Conservation (phyloP, 1,140 invertebrate species). For the Drosophila suzukii region DNA sequence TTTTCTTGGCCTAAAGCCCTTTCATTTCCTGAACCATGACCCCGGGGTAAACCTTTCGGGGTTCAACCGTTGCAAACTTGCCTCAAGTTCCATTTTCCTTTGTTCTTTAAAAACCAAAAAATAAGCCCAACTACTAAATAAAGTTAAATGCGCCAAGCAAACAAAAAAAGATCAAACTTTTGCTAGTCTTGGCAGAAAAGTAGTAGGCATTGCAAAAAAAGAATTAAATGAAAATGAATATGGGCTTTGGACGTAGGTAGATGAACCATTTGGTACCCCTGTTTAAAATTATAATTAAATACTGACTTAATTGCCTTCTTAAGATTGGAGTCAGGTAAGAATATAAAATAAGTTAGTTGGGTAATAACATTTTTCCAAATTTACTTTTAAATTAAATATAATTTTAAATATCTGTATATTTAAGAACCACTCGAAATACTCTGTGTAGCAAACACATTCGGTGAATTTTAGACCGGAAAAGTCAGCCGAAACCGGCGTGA, state of each 20-base stretch:
- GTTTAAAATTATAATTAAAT: not conserved
- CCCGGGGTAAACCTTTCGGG: conserved; percentile 6
- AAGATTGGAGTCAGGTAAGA: not conserved
- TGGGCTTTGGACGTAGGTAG: too few relatives aligned
- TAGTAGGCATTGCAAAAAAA: conserved; percentile 16
- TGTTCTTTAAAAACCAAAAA: conserved; percentile 36
- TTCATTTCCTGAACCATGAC: conserved; percentile 22
- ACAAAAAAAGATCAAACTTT: conserved; percentile 60
- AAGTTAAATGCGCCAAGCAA: conserved; percentile 28
- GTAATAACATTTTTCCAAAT: not conserved
- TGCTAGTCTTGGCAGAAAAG: conserved; percentile 54
- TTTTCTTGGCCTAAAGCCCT: not conserved
- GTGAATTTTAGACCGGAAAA: conserved; percentile 6
- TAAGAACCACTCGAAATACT: not conserved
- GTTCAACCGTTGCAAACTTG: conserved; percentile 35
- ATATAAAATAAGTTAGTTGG: too few relatives aligned
- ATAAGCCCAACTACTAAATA: conserved; percentile 21
- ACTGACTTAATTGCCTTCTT: not conserved
- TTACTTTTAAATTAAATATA: not conserved
- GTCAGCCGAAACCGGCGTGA: conserved; percentile 21
- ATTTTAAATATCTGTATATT: not conserved
- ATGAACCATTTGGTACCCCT: not conserved
- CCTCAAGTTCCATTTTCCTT: conserved; percentile 66
- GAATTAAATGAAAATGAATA: conserved; percentile 14
- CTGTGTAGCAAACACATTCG: conserved; percentile 4